These are phyloP conservation scores for Ametastegia equiseti DNA, from an alignment of 2,888 invertebrate species.

Conservation along the genomic window DNA sequence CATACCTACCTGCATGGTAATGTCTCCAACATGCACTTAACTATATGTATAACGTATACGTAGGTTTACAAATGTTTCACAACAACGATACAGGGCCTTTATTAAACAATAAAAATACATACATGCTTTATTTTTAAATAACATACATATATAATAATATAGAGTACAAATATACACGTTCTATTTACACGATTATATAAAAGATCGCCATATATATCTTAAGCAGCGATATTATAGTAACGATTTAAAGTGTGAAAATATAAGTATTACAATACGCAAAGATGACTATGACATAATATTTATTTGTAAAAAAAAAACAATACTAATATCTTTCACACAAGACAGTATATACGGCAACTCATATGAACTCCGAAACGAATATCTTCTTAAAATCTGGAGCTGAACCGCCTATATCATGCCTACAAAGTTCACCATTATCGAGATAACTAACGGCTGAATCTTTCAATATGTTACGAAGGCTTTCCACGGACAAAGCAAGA, in stretches of 20 bases:
- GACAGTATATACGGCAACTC: conserved; percentile 50
- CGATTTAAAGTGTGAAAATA: conserved; percentile 27
- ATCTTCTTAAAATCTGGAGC: conserved; percentile 79
- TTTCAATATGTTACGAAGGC: conserved; percentile 71
- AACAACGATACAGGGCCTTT: conserved; percentile 11
- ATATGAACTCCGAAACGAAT: conserved; percentile 77
- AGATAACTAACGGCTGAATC: conserved; percentile 71
- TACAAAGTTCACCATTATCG: conserved; percentile 73
- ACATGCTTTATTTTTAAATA: conserved; percentile 43
- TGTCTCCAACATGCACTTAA: neutral
- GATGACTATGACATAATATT: neutral
- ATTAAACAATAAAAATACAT: conserved; percentile 32
- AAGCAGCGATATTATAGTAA: neutral
- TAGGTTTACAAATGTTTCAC: conserved; percentile 19
- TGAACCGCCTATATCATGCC: conserved; percentile 75
- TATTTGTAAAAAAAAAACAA: conserved; percentile 25
- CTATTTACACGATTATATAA: conserved; percentile 36
- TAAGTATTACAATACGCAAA: conserved; percentile 17
- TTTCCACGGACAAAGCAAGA: conserved; percentile 72
- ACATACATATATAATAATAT: conserved; percentile 22
- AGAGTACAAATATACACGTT: conserved; percentile 45
- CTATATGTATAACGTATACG: too few species aligned
- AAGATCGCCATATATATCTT: neutral
- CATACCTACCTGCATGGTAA: too few species aligned
- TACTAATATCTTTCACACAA: neutral